Evolutionary conservation across 2,888 invertebrate species (phyloP).

Genomic region (Monoplex corrugatus): DNA sequence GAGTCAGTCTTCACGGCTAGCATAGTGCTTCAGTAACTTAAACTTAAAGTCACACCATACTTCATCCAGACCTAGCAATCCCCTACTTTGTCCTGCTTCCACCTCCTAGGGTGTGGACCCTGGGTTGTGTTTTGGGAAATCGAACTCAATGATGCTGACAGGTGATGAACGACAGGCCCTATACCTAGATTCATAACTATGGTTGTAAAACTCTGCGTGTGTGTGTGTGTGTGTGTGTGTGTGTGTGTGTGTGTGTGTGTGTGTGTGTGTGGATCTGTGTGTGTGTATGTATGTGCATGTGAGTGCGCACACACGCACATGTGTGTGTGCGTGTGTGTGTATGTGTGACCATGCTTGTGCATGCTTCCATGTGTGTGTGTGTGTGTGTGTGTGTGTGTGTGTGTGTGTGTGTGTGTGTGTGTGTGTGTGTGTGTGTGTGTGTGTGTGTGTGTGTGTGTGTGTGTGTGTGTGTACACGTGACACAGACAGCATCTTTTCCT

Average conservation of each 20-base stretch:
- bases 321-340: constrained; percentile 18
- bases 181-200: too few species aligned
- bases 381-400: neutral
- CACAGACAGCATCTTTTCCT: too few species aligned
- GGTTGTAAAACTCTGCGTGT: too few species aligned
- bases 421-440: neutral
- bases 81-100: too few species aligned
- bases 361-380: neutral
- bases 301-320: neutral
- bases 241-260: constrained; percentile 43
- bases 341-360: neutral
- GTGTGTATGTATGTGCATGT: constrained; percentile 45
- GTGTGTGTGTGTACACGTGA: neutral
- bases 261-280: constrained; percentile 36
- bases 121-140: too few species aligned
- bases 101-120: too few species aligned
- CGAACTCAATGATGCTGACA: too few species aligned
- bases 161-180: too few species aligned
- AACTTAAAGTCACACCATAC: too few species aligned
- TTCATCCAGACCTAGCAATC: too few species aligned
- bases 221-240: constrained; percentile 44
- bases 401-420: neutral
- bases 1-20: too few species aligned
- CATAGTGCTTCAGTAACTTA: too few species aligned
- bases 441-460: constrained; percentile 20